These are phyloP conservation scores for Tragelaphus strepsiceros DNA, from an alignment of 2,113 vertebrate species.

Conservation along the genomic window DNA sequence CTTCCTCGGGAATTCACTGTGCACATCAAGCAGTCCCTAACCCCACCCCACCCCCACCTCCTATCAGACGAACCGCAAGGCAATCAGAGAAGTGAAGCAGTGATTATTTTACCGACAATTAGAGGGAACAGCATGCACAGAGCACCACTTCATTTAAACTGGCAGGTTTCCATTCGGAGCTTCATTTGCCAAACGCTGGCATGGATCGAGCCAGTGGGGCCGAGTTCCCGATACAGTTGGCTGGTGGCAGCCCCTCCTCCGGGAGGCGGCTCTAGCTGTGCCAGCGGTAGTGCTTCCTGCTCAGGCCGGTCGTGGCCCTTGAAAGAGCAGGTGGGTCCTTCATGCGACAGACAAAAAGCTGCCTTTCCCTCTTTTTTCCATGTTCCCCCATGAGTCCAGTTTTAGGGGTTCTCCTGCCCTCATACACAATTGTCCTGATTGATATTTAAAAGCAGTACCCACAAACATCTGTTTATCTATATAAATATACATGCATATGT, in stretches of 20 bases:
- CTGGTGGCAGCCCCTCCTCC: neutral
- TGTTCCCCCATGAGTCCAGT: neutral
- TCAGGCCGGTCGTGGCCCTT: neutral
- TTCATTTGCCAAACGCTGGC: neutral
- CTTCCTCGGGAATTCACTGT: neutral
- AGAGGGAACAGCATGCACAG: neutral
- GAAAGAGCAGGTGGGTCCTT: neutral
- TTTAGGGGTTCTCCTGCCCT: neutral
- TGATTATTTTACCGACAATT: neutral
- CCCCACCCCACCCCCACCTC: neutral
- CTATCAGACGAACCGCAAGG: neutral
- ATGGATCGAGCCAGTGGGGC: neutral
- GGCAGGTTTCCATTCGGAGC: neutral
- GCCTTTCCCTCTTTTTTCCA: neutral
- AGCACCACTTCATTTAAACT: neutral
- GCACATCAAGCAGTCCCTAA: neutral
- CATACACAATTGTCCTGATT: neutral
- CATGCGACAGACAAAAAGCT: neutral
- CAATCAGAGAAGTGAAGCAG: neutral
- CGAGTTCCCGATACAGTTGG: neutral
- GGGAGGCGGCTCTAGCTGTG: neutral
- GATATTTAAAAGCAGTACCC: neutral
- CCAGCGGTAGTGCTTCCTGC: neutral
- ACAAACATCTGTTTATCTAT: neutral
- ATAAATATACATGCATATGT: neutral